These are phyloP conservation scores for Microtus montanus DNA, from an alignment of 2,113 vertebrate genomes.

Conservation along the genomic window DNA sequence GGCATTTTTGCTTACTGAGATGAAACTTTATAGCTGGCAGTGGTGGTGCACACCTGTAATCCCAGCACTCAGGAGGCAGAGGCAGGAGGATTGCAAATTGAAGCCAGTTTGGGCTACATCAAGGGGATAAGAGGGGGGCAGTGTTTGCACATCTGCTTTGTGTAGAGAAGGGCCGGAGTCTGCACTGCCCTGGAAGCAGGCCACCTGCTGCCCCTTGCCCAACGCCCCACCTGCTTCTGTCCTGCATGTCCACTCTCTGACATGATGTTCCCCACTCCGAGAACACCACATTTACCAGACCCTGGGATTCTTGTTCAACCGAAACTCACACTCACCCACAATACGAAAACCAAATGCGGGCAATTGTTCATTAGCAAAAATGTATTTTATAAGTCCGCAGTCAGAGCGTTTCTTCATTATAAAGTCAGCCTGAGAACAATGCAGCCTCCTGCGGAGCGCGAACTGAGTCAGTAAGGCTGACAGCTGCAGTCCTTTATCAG, in stretches of 20 bases:
- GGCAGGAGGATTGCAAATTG: not conserved
- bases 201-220: not conserved
- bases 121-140: too few species aligned
- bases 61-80: not conserved
- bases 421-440: not conserved
- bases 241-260: not conserved
- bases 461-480: not conserved
- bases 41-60: not conserved
- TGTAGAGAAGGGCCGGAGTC: not conserved
- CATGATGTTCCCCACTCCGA: too few species aligned
- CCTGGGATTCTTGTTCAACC: not conserved
- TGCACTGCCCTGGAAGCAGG: too few species aligned
- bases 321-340: not conserved
- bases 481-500: not conserved
- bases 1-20: not conserved
- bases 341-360: not conserved
- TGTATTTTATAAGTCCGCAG: slow-evolving; percentile 27
- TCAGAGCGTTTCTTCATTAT: slow-evolving; percentile 31
- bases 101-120: not conserved
- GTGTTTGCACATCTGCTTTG: not conserved
- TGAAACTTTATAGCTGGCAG: not conserved
- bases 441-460: not conserved
- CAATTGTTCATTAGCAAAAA: not conserved
- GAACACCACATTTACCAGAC: not conserved
- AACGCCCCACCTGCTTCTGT: not conserved